phyloP scores from a whole-genome alignment of 2,797 vertebrate genomes.

The Scolopax bukidnonensis region DNA sequence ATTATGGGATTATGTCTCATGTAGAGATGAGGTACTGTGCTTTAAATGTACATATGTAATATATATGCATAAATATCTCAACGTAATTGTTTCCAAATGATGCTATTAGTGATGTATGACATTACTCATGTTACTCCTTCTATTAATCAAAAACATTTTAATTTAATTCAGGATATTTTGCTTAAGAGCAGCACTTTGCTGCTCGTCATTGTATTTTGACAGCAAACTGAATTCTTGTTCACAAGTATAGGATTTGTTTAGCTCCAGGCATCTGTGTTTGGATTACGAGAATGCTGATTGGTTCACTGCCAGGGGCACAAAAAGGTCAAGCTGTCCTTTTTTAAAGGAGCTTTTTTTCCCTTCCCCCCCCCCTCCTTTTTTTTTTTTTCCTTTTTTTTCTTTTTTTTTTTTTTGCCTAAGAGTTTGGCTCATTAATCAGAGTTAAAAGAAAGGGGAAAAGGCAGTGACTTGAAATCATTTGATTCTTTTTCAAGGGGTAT shows the following conservation, averaged over 20 bases:
- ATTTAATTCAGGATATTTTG: constrained; percentile 70
- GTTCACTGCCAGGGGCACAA: constrained; percentile 90
- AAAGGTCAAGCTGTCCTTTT: constrained; percentile 94
- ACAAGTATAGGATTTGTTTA: constrained; percentile 89
- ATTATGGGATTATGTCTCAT: constrained; percentile 30
- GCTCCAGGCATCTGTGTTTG: constrained; percentile 95
- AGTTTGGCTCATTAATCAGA: constrained; percentile 81
- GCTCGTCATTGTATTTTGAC: constrained; percentile 80
- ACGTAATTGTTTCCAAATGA: constrained; percentile 40
- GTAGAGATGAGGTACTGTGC: not conserved
- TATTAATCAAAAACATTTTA: constrained; percentile 67
- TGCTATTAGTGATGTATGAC: constrained; percentile 3
- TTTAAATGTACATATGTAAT: constrained; percentile 32
- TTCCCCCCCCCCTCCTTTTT: not conserved
- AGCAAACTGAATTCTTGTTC: constrained; percentile 84
- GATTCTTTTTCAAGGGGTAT: constrained; percentile 77
- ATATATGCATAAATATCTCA: constrained; percentile 42
- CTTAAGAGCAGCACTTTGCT: constrained; percentile 67
- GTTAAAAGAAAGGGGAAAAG: constrained; percentile 79
- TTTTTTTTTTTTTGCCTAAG: constrained; percentile 62
- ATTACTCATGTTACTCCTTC: constrained; percentile 4
- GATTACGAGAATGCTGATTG: constrained; percentile 95
- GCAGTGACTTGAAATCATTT: constrained; percentile 78
- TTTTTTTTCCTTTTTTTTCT: not conserved
- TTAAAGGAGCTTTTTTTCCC: constrained; percentile 81